These are phyloP conservation scores for Stenichneumon culpator DNA, from an alignment of 2,888 invertebrate genomes.

Conservation along the genomic window DNA sequence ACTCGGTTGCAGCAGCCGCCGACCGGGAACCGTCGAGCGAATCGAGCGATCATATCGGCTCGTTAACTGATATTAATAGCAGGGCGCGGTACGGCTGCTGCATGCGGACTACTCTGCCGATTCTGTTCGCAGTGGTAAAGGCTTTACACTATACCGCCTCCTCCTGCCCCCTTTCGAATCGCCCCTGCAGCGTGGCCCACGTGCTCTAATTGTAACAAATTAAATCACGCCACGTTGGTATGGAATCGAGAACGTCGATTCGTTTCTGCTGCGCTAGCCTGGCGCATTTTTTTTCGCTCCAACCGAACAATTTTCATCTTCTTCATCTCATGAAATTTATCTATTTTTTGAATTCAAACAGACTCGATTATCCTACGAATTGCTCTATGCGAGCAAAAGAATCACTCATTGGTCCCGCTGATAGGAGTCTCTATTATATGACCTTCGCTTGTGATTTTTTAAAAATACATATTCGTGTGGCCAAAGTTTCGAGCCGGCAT, in stretches of 20 bases:
- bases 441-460: neutral
- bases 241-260: slow-evolving; percentile 26
- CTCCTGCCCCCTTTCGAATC: slow-evolving; percentile 50
- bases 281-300: neutral
- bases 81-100: slow-evolving; percentile 81
- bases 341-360: too few species aligned
- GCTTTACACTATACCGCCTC: slow-evolving; percentile 43
- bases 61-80: slow-evolving; percentile 85
- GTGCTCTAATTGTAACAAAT: slow-evolving; percentile 83
- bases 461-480: too few species aligned
- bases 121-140: slow-evolving; percentile 31
- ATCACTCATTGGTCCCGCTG: neutral
- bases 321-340: neutral
- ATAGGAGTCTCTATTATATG: neutral
- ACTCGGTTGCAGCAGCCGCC: slow-evolving; percentile 58
- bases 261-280: slow-evolving; percentile 3
- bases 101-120: slow-evolving; percentile 37
- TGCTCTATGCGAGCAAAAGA: neutral
- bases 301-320: too few species aligned
- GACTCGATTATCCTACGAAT: neutral
- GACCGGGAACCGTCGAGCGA: slow-evolving; percentile 68
- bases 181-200: slow-evolving; percentile 51
- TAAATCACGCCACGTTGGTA: slow-evolving; percentile 81
- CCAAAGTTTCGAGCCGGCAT: too few species aligned
- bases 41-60: slow-evolving; percentile 84